Evolutionary conservation across 2,888 invertebrate species (phyloP).

Genomic region (Oxyscelio sp.): DNA sequence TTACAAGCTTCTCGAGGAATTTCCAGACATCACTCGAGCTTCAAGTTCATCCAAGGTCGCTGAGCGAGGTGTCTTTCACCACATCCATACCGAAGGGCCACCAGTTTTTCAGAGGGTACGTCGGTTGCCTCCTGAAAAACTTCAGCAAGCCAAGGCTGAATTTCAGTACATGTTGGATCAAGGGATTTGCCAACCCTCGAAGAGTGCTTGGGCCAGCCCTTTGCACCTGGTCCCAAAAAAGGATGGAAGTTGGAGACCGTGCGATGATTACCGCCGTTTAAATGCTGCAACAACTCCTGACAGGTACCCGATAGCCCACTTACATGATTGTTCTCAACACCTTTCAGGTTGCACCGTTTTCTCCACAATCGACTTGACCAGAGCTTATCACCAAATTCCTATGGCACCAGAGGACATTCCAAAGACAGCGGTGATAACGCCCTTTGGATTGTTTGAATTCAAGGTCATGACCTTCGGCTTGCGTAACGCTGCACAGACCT

Average conservation of each 20-base stretch:
- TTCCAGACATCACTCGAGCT: slow-evolving; percentile 12
- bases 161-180: neutral
- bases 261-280: slow-evolving; percentile 77
- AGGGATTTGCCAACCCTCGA: slow-evolving; percentile 45
- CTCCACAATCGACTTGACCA: no score
- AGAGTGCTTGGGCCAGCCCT: slow-evolving; percentile 55
- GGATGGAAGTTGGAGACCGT: slow-evolving; percentile 64
- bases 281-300: slow-evolving; percentile 78
- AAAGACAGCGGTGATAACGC: no score
- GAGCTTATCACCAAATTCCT: no score
- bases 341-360: no score
- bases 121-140: slow-evolving; percentile 74
- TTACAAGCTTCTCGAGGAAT: neutral
- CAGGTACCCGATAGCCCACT: neutral
- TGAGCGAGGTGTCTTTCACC: slow-evolving; percentile 39
- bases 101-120: slow-evolving; percentile 80
- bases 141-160: neutral
- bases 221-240: slow-evolving; percentile 57
- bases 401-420: no score
- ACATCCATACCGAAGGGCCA: slow-evolving; percentile 79
- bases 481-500: no score
- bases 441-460: no score
- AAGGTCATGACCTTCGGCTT: no score
- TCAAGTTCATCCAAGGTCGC: neutral
- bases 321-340: neutral